A percentile compares a stretch with the other conserved stretches of the same genome.
These are phyloP conservation scores for Hetaerina americana DNA, from an alignment of 1,140 invertebrate genomes.

Conservation along the genomic window DNA sequence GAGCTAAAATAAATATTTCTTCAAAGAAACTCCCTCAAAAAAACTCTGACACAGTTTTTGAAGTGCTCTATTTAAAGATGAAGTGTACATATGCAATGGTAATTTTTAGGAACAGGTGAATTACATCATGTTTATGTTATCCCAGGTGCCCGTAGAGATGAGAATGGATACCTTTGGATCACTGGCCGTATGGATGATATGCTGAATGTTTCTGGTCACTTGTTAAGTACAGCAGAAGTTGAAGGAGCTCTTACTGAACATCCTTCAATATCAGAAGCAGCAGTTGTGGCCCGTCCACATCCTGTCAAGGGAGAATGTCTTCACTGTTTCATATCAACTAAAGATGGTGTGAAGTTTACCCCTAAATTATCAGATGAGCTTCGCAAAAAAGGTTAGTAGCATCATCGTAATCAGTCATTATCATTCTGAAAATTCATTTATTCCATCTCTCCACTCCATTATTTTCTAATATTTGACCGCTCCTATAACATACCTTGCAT, in stretches of 20 bases:
- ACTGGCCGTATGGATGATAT: slow-evolving; percentile 96
- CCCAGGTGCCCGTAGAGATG: slow-evolving; percentile 72
- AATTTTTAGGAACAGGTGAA: too few species aligned
- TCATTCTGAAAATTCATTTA: not conserved
- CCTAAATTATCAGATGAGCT: slow-evolving; percentile 57
- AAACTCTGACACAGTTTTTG: too few species aligned
- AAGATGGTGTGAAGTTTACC: slow-evolving; percentile 56
- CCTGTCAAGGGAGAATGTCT: slow-evolving; percentile 90
- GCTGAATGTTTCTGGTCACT: slow-evolving; percentile 94
- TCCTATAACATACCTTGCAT: not conserved
- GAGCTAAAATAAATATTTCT: too few species aligned
- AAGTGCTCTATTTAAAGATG: too few species aligned
- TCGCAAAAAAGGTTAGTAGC: slow-evolving; percentile 48
- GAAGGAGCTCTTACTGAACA: slow-evolving; percentile 85
- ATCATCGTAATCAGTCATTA: not conserved
- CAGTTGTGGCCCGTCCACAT: slow-evolving; percentile 88
- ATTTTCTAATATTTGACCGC: too few species aligned
- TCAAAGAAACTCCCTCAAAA: too few species aligned
- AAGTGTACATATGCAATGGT: too few species aligned
- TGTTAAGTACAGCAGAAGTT: slow-evolving; percentile 92
- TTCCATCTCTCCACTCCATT: too few species aligned
- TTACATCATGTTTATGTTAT: slow-evolving; percentile 12
- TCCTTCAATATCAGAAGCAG: slow-evolving; percentile 73
- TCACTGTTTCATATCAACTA: slow-evolving; percentile 90
- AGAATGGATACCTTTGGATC: slow-evolving; percentile 93